Evolutionary conservation across 2,113 vertebrate species (phyloP).

Genomic region (Salvelinus alpinus): DNA sequence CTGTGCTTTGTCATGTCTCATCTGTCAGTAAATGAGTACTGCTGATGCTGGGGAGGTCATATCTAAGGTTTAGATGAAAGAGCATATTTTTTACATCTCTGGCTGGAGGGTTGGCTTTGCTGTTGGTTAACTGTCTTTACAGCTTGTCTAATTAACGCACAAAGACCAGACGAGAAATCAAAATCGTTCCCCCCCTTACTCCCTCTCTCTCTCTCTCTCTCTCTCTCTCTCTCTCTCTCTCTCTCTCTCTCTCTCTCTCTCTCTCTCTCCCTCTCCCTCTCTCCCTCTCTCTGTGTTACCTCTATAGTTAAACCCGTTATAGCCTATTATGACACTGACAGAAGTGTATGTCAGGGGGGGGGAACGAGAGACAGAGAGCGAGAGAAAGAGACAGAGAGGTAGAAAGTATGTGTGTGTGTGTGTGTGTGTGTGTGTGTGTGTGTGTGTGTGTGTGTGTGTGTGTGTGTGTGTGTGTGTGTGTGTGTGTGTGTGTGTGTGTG

Average conservation of each 20-base stretch:
- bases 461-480: not conserved
- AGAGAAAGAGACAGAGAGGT: too few species aligned
- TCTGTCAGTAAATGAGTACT: too few species aligned
- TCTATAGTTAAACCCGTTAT: too few species aligned
- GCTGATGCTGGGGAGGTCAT: too few species aligned
- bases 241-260: constrained; percentile 13
- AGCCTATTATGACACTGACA: too few species aligned
- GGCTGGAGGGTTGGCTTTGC: too few species aligned
- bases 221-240: constrained; percentile 5
- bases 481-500: too few species aligned
- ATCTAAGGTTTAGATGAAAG: too few species aligned
- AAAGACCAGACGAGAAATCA: not conserved
- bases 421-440: too few species aligned
- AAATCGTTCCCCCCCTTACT: not conserved
- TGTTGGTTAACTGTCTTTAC: not conserved
- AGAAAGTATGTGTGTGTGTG: constrained; percentile 8
- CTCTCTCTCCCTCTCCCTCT: constrained; percentile 1
- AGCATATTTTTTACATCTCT: not conserved
- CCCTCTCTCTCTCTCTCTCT: not conserved
- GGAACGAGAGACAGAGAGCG: too few species aligned
- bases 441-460: not conserved
- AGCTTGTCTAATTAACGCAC: not conserved
- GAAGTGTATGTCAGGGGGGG: too few species aligned
- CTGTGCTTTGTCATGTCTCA: too few species aligned
- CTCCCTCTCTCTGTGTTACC: not conserved